Conservation (phyloP, 2,797 vertebrate genomes). For the Carduelis carduelis region DNA sequence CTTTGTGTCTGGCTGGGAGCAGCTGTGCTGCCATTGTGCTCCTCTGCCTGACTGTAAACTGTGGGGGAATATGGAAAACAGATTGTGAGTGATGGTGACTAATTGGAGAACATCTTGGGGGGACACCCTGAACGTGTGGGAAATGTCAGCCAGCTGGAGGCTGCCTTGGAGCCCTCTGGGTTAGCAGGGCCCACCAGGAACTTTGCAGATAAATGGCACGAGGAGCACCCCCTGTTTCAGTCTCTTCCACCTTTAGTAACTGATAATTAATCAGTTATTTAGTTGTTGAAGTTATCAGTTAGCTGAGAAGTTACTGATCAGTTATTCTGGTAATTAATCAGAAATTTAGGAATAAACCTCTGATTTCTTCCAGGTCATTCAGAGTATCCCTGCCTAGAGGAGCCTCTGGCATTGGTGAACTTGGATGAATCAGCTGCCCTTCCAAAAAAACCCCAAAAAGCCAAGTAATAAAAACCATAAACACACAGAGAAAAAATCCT, state of each 20-base stretch:
- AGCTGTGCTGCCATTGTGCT: conserved; percentile 69
- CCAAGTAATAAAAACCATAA: background rate
- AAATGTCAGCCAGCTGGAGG: conserved; percentile 71
- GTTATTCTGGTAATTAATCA: background rate
- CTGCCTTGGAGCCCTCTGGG: background rate
- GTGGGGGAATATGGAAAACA: conserved; percentile 59
- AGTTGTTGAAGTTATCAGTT: background rate
- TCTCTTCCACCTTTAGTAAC: background rate
- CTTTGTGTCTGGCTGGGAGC: conserved; percentile 70
- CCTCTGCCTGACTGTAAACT: conserved; percentile 67
- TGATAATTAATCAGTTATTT: background rate
- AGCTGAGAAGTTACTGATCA: background rate
- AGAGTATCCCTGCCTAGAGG: background rate
- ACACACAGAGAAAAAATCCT: background rate
- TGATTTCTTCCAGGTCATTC: background rate
- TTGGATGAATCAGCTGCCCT: background rate
- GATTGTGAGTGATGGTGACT: conserved; percentile 57
- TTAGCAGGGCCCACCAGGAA: background rate
- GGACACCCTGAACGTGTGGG: conserved; percentile 51
- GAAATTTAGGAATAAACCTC: background rate
- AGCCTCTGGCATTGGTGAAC: background rate
- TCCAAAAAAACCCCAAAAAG: background rate
- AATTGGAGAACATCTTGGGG: conserved; percentile 58
- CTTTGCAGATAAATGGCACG: background rate
- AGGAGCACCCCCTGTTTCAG: background rate